These are phyloP conservation scores for Sphaerolaimus hirsutus DNA, from an alignment of 2,888 invertebrate species.

Conservation along the genomic window DNA sequence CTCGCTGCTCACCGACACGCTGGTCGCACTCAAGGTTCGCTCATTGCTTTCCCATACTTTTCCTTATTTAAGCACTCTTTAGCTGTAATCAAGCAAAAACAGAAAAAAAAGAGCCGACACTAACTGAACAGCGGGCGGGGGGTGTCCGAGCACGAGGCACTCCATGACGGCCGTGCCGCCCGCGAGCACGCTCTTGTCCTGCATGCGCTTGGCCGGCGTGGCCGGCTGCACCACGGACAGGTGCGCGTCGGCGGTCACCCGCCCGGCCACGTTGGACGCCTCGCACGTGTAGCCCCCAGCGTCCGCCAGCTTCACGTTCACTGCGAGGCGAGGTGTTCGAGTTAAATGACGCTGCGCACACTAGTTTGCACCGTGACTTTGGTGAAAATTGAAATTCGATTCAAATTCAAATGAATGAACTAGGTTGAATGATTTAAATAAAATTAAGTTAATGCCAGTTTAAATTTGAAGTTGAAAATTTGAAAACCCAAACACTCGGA, in stretches of 20 bases:
- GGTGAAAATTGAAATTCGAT: too few relatives aligned
- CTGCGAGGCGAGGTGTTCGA: too few relatives aligned
- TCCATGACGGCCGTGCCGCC: constrained; percentile 64
- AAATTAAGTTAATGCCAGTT: too few relatives aligned
- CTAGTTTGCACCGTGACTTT: too few relatives aligned
- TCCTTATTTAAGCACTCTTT: too few relatives aligned
- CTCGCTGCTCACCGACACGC: constrained; percentile 38
- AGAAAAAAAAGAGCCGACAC: background rate
- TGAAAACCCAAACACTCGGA: too few relatives aligned
- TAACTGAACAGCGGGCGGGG: constrained; percentile 39
- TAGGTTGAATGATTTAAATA: too few relatives aligned
- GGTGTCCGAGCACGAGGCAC: constrained; percentile 61
- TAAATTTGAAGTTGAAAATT: too few relatives aligned
- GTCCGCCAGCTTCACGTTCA: constrained; percentile 63
- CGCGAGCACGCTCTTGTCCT: constrained; percentile 51
- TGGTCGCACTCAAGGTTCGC: constrained; percentile 41
- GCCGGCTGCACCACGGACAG: constrained; percentile 57
- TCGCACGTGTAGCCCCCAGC: constrained; percentile 78
- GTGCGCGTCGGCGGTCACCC: constrained; percentile 58
- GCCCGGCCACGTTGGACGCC: constrained; percentile 66
- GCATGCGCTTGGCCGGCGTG: constrained; percentile 58
- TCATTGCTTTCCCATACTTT: too few relatives aligned
- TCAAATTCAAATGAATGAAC: too few relatives aligned
- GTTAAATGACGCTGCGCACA: too few relatives aligned
- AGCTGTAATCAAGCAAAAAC: background rate